Percentiles rank a stretch among this genome's conserved stretches.
phyloP scores from a whole-genome alignment of 2,113 vertebrate species.

The Oreochromis niloticus region DNA sequence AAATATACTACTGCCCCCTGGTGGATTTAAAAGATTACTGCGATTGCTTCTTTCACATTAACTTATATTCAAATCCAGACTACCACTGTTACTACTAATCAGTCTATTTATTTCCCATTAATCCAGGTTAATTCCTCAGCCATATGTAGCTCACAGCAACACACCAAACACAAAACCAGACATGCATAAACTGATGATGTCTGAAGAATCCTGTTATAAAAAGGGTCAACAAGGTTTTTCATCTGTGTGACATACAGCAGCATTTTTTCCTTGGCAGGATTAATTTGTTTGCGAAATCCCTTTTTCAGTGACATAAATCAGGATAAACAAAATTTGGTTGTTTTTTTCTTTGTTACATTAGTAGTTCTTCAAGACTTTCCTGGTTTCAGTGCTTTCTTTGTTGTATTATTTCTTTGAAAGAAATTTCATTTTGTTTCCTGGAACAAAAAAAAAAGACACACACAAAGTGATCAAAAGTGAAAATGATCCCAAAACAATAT shows the following conservation, averaged over 20 bases:
- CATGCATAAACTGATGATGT: too few relatives aligned
- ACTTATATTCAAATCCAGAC: neutral
- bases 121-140: neutral
- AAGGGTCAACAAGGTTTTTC: neutral
- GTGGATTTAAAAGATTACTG: slow-evolving; percentile 4
- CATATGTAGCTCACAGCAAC: neutral
- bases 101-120: neutral
- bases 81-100: neutral
- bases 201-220: neutral
- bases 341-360: rapidly evolving
- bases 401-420: slow-evolving; percentile 66
- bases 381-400: neutral
- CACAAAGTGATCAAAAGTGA: neutral
- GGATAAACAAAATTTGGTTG: neutral
- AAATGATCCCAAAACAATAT: neutral
- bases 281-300: neutral
- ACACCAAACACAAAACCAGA: neutral
- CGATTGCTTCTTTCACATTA: neutral
- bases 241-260: neutral
- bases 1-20: slow-evolving; percentile 50
- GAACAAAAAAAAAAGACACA: neutral
- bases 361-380: neutral
- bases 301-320: neutral
- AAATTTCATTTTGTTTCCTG: slow-evolving; percentile 73
- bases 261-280: neutral